A percentile compares a stretch with the other conserved stretches of the same genome.
Conservation (phyloP, 2,797 vertebrate genomes). For the Sphenopsis melanotis region DNA sequence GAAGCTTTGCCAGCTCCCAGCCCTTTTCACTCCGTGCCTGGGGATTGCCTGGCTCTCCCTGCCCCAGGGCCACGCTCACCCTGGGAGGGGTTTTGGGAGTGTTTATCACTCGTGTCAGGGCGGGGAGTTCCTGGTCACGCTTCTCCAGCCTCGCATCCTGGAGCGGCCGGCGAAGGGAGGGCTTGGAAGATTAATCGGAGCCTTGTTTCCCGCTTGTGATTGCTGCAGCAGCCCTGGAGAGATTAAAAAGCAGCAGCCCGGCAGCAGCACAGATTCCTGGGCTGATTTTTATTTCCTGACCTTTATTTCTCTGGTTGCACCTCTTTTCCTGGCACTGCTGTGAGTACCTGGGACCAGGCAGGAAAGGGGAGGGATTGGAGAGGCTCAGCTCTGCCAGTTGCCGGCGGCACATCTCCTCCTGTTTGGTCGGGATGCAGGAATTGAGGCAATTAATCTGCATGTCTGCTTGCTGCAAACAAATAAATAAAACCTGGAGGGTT, state of each 20-base stretch:
- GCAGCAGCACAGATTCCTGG: background rate
- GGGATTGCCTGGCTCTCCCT: background rate
- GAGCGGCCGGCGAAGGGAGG: background rate
- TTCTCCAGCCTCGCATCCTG: background rate
- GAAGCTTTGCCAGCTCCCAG: background rate
- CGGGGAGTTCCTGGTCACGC: background rate
- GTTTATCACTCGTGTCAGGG: background rate
- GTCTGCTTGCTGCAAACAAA: conserved; percentile 31
- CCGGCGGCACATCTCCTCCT: background rate
- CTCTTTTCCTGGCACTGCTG: background rate
- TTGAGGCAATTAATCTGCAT: conserved; percentile 14
- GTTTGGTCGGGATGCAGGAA: background rate
- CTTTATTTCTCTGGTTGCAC: background rate
- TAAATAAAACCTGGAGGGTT: conserved; percentile 49
- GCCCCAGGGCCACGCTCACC: fast-evolving
- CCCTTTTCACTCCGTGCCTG: fast-evolving
- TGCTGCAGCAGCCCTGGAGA: background rate
- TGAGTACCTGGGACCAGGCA: background rate
- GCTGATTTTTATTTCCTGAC: conserved; percentile 19
- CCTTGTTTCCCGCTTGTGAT: background rate
- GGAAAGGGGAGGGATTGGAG: background rate
- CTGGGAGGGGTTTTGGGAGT: background rate
- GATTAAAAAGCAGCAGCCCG: background rate
- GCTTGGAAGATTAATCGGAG: background rate
- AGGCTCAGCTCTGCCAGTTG: background rate